phyloP scores from a whole-genome alignment of 2,797 vertebrate genomes.

The Oreochromis grahami region DNA sequence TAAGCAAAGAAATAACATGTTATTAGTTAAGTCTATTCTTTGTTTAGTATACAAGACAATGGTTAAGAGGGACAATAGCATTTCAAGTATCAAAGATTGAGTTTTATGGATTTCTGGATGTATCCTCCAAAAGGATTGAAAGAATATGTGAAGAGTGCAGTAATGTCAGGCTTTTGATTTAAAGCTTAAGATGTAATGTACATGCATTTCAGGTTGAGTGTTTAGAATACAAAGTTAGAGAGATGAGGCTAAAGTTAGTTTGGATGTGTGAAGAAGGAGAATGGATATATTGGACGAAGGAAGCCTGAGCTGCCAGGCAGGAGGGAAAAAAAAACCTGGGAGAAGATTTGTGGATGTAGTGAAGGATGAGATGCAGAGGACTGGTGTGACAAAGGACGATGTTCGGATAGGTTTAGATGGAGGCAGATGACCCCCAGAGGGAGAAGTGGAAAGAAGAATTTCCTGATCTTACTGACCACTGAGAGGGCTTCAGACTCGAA shows the following conservation, averaged over 20 bases:
- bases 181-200: fast-evolving
- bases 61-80: background rate
- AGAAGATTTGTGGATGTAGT: background rate
- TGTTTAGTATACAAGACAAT: background rate
- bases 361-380: background rate
- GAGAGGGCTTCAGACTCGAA: background rate
- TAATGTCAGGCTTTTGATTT: background rate
- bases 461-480: background rate
- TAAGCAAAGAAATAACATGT: background rate
- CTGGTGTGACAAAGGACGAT: background rate
- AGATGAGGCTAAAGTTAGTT: background rate
- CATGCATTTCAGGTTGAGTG: background rate
- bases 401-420: background rate
- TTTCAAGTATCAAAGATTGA: background rate
- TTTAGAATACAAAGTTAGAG: fast-evolving
- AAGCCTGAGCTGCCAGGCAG: background rate
- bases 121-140: background rate
- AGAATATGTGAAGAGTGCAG: background rate
- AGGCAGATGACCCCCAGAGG: background rate
- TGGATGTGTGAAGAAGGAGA: background rate
- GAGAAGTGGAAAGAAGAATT: background rate
- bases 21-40: background rate
- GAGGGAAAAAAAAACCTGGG: background rate
- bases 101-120: background rate
- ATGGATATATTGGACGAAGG: background rate